A percentile compares a stretch with the other conserved stretches of the same genome.
Conservation (phyloP, 2,888 invertebrate genomes). For the Lasioglossum malachurum region DNA sequence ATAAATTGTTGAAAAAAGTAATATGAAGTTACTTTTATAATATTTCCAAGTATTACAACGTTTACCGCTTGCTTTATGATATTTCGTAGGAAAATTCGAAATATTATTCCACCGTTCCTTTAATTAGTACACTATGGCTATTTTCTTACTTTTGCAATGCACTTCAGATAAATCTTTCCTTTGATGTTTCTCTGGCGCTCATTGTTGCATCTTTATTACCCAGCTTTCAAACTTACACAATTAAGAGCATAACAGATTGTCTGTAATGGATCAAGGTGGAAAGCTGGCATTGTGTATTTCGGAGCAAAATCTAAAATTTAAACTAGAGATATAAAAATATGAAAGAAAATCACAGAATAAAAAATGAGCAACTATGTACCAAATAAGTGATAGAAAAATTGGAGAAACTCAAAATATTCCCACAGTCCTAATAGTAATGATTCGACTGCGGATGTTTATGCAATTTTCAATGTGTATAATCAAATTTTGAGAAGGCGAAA, state of each 20-base stretch:
- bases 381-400: neutral
- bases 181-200: neutral
- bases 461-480: no score
- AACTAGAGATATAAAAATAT: neutral
- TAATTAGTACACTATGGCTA: neutral
- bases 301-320: neutral
- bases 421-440: neutral
- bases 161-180: neutral
- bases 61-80: neutral
- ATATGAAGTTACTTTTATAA: neutral
- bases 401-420: neutral
- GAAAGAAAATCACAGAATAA: neutral
- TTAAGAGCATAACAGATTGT: neutral
- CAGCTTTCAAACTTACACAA: neutral
- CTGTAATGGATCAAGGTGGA: neutral
- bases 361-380: neutral
- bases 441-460: no score
- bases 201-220: neutral
- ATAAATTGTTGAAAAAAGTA: neutral
- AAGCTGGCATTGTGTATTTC: neutral
- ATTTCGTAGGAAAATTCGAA: neutral
- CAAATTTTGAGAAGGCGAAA: no score
- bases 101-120: neutral
- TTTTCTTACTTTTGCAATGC: neutral
- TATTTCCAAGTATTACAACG: neutral